Conservation (phyloP, 35 echinoderm and acorn worm species). For the Holothuria glaberrima region DNA sequence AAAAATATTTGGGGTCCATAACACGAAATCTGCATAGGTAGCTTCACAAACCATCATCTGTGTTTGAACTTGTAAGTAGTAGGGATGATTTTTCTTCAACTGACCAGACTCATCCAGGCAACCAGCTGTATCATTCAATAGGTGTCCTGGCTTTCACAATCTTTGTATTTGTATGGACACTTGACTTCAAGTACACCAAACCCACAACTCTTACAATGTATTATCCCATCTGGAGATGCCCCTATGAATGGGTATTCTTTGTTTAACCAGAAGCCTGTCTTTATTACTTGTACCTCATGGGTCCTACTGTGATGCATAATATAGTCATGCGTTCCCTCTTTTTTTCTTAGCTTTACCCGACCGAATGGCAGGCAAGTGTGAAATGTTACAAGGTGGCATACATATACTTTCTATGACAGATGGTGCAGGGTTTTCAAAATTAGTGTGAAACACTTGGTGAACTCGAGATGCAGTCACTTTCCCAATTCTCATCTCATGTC, state of each 20-base stretch:
- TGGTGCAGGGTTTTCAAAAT: constrained; percentile 27
- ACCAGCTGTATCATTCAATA: neutral
- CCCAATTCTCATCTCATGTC: constrained; percentile 14
- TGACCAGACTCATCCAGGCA: too few relatives aligned
- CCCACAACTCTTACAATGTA: constrained; percentile 20
- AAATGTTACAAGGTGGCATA: neutral
- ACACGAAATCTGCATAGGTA: neutral
- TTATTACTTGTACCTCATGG: neutral
- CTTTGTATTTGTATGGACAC: constrained; percentile 10
- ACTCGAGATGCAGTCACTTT: constrained; percentile 2
- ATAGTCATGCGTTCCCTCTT: neutral
- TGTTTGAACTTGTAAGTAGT: constrained; percentile 9
- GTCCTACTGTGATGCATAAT: neutral
- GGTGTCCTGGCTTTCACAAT: neutral
- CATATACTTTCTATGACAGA: constrained; percentile 42
- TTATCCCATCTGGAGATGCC: constrained; percentile 39
- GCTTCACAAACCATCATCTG: constrained; percentile 7
- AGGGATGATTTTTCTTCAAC: constrained; percentile 1
- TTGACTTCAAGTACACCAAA: constrained; percentile 17
- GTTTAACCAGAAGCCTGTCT: constrained; percentile 29
- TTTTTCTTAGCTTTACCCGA: constrained; percentile 34
- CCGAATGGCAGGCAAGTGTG: neutral
- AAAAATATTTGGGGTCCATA: constrained; percentile 17
- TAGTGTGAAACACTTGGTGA: constrained; percentile 23
- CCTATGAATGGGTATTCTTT: constrained; percentile 28